Percentiles rank a stretch among this genome's conserved stretches.
These are phyloP conservation scores for Lathronympha strigana DNA, from an alignment of 2,888 invertebrate genomes.

Conservation along the genomic window DNA sequence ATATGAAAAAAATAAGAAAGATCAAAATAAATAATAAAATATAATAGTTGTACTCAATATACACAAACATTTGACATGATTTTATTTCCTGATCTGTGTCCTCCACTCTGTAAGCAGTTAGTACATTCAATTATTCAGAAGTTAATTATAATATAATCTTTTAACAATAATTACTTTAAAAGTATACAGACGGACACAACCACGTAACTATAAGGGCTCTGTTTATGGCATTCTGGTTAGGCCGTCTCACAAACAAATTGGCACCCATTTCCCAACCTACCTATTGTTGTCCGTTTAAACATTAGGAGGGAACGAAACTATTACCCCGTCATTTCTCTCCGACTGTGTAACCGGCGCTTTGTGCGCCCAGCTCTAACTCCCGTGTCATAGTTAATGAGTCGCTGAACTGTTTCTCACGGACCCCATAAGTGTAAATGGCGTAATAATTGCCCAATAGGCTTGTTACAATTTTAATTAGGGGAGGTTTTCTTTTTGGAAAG, in stretches of 20 bases:
- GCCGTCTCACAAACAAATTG: not conserved
- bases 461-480: slow-evolving; percentile 39
- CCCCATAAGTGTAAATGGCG: slow-evolving; percentile 47
- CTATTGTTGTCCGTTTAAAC: slow-evolving; percentile 54
- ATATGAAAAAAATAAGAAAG: too few species aligned
- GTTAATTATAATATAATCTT: too few species aligned
- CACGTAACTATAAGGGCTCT: not conserved
- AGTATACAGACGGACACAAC: not conserved
- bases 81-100: too few species aligned
- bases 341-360: slow-evolving; percentile 57
- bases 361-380: slow-evolving; percentile 58
- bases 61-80: too few species aligned
- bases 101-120: too few species aligned
- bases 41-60: too few species aligned
- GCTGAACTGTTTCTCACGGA: slow-evolving; percentile 59
- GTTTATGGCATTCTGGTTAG: not conserved
- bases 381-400: slow-evolving; percentile 68
- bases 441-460: slow-evolving; percentile 31
- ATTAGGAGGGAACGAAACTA: slow-evolving; percentile 61
- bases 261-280: not conserved
- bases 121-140: too few species aligned
- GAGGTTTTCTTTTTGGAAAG: slow-evolving; percentile 1
- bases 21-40: too few species aligned
- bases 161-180: too few species aligned
- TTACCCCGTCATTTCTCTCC: slow-evolving; percentile 61